phyloP scores from a whole-genome alignment of 2,113 vertebrate species.

The Silurus asotus region DNA sequence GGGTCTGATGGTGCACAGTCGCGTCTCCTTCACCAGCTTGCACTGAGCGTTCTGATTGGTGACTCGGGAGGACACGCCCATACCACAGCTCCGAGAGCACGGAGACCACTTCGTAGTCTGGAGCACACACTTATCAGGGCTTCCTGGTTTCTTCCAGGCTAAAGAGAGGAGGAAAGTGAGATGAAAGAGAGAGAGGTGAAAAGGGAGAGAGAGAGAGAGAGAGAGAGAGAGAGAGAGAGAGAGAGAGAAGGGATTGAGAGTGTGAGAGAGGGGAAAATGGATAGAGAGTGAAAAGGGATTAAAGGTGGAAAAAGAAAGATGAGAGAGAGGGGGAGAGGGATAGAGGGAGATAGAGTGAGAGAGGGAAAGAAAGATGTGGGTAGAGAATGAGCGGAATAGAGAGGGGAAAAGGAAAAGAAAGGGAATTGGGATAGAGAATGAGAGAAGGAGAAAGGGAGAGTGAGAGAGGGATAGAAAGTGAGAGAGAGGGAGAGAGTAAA shows the following conservation, averaged over 20 bases:
- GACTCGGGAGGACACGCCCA: constrained; percentile 78
- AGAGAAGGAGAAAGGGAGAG: too few species aligned
- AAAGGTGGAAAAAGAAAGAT: constrained; percentile 21
- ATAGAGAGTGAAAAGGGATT: not conserved
- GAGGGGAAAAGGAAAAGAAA: too few species aligned
- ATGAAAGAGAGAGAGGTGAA: constrained; percentile 29
- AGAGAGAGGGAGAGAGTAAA: too few species aligned
- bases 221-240: constrained; percentile 27
- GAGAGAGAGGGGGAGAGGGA: constrained; percentile 31
- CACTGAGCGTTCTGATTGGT: constrained; percentile 78
- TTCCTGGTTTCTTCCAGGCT: constrained; percentile 70
- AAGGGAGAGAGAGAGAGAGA: not conserved
- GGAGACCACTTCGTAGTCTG: constrained; percentile 81
- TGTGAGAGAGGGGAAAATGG: constrained; percentile 30
- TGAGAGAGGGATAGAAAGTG: too few species aligned
- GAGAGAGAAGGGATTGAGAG: constrained; percentile 1
- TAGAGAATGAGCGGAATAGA: too few species aligned
- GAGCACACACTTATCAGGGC: constrained; percentile 61
- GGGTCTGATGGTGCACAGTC: constrained; percentile 77
- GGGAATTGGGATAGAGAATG: too few species aligned
- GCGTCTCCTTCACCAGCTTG: constrained; percentile 79
- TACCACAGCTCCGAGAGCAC: constrained; percentile 79
- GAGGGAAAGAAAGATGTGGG: too few species aligned
- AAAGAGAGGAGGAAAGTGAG: constrained; percentile 17
- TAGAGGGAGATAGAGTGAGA: too few species aligned